phyloP scores from a whole-genome alignment of 2,113 vertebrate species.

The Malurus melanocephalus region DNA sequence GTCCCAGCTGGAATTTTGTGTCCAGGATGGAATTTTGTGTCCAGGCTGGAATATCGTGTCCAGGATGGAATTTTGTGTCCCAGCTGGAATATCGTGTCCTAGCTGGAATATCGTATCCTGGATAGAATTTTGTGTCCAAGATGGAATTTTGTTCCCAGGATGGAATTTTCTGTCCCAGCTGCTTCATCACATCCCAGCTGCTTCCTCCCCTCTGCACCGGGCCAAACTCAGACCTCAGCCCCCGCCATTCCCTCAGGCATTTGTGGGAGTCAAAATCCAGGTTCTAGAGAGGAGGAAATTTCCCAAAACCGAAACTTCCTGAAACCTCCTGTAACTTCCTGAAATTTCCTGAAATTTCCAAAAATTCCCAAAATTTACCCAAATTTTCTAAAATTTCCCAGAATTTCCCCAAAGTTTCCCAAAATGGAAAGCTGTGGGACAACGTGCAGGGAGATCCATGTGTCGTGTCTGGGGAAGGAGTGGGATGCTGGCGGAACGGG shows the following conservation, averaged over 20 bases:
- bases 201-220: neutral
- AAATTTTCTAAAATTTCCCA: no score
- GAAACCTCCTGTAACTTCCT: no score
- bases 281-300: neutral
- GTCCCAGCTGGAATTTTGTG: no score
- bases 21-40: no score
- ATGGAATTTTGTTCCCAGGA: no score
- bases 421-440: neutral
- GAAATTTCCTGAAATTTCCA: no score
- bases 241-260: fast-evolving
- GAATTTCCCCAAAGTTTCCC: no score
- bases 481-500: fast-evolving
- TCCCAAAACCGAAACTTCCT: no score
- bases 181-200: neutral
- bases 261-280: neutral
- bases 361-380: no score
- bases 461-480: neutral
- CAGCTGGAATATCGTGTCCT: fast-evolving
- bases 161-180: no score
- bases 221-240: neutral
- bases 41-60: neutral
- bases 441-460: fast-evolving
- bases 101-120: fast-evolving
- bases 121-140: neutral
- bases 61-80: neutral